Evolutionary conservation across 2,113 vertebrate genomes (phyloP), one percentile per base, ranked within the genome.

Genomic region (Oxyruncus cristatus): DNA sequence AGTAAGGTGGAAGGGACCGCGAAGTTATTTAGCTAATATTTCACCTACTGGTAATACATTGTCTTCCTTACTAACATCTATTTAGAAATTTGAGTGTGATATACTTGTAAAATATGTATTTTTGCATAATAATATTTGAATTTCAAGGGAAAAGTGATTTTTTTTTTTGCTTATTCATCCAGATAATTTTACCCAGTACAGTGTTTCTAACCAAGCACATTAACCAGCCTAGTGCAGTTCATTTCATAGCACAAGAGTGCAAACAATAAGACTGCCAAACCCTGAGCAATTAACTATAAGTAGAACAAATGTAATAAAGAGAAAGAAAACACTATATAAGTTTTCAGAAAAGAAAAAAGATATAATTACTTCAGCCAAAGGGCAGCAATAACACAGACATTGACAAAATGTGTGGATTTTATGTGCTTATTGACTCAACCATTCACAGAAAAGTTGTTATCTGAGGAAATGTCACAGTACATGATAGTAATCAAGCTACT

Each of bases 391-490:
- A 46, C 73, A 83, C 20, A 92, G 81, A 59, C 30, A 70, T 49
- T 61, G 74, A 89, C 39, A 78, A 90, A 96, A 91, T 78, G 33
- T 28, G 58, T 71, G 30, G 35, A 88, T 95, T 93, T 91, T 61
- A 65, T 83, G 62, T 50, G 41, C 15, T 94, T 91, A 91, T 91
- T 83, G 87, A 92, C 65, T 92, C 61, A 85, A 46, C 16, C 44
- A 59, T 81, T 93, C 76, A 93, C 50, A 81, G 88, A 88, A 46
- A 92, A 86, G 23, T 94, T 3, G 46, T 96, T 97, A 92, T 88
- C 62, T 91, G 91, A 56, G 76, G 77, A 95, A 96, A 93, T 78
- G 83, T 71, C 77, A 92, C 66, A 74, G 78, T 61, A 88, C 41
- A 42, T 1, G 50, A 95, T 87, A 88, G 72, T 58, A 95, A 96